Base-by-base conservation (phyloP, 2,888 invertebrate genomes). In the Cataglyphis altisquamis region DNA sequence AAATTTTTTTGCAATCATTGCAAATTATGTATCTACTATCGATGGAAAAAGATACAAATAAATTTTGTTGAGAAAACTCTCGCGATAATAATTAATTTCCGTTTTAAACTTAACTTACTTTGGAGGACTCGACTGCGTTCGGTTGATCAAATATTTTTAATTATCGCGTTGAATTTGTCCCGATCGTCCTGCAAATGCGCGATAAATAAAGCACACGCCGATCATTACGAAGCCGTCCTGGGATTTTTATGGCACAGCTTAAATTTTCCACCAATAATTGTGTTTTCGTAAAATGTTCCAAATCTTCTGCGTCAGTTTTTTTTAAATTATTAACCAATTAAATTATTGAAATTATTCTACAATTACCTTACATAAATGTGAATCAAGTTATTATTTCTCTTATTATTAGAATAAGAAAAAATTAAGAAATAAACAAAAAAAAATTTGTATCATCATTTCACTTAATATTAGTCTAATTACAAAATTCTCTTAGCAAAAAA, bases 101-200 rank as follows among this genome's bases (percentile, higher is more conserved):
- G 72, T 73, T 85, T 83, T 72, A 57, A 74, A 63, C 55, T 60
- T 18, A 70, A 6, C 3, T 29, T 66, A n/a, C 52, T 55, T 25
- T 52, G 67, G 36, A 60, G 60, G 21, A 39, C 70, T 78, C 73
- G 68, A 82, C 78, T 60, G 81, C 45, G 64, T 21, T 86, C 68
- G 87, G 88, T 86, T 89, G 89, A 91, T 92, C 90, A 89, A 90
- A 91, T 92, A 91, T 91, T 92, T 92, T 92, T 92, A 92, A 92
- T 92, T 92, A 92, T 78, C 85, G 72, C 82, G n/a, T 8, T 86
- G 86, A 87, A 87, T 90, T 90, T 88, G 89, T 88, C 60, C 84
- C 84, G 84, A 83, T 84, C 80, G 88, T 84, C 84, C 85, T 62
- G 4, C 57, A 45, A 63, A 63, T 41, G 48, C 48, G 9, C 21